Percentiles rank a stretch among this genome's conserved stretches.
phyloP scores from a whole-genome alignment of 2,113 vertebrate genomes.

The Phrynosoma platyrhinos region DNA sequence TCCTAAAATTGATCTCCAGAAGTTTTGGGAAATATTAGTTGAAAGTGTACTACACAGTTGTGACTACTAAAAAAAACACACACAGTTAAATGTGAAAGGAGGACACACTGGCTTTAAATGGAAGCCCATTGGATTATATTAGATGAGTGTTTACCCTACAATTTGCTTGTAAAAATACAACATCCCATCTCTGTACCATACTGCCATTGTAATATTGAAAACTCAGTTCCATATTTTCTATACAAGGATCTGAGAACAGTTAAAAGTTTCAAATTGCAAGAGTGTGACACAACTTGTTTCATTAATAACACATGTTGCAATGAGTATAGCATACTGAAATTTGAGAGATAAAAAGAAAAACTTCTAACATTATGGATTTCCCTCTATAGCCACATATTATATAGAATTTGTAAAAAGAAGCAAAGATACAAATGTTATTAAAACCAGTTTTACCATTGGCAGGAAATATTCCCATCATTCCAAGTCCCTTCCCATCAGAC shows the following conservation, averaged over 20 bases:
- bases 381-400: neutral
- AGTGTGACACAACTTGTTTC: conserved; percentile 33
- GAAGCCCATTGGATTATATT: conserved; percentile 28
- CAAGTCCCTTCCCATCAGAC: conserved; percentile 31
- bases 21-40: neutral
- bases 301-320: conserved; percentile 37
- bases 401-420: conserved; percentile 29
- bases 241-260: conserved; percentile 35
- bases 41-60: too few species aligned
- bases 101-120: conserved; percentile 26
- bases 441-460: conserved; percentile 35
- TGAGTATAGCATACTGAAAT: conserved; percentile 28
- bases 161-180: conserved; percentile 31
- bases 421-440: conserved; percentile 28
- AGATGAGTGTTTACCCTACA: conserved; percentile 15
- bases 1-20: neutral
- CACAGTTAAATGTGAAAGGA: neutral
- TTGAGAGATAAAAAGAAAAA: conserved; percentile 41
- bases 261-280: conserved; percentile 35
- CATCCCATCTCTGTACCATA: neutral
- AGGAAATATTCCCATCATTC: conserved; percentile 22
- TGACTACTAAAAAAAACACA: too few species aligned
- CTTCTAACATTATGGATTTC: neutral
- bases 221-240: conserved; percentile 18
- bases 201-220: conserved; percentile 7